These are phyloP conservation scores for Iphiclides podalirius DNA, from an alignment of 2,888 invertebrate genomes.

Conservation along the genomic window DNA sequence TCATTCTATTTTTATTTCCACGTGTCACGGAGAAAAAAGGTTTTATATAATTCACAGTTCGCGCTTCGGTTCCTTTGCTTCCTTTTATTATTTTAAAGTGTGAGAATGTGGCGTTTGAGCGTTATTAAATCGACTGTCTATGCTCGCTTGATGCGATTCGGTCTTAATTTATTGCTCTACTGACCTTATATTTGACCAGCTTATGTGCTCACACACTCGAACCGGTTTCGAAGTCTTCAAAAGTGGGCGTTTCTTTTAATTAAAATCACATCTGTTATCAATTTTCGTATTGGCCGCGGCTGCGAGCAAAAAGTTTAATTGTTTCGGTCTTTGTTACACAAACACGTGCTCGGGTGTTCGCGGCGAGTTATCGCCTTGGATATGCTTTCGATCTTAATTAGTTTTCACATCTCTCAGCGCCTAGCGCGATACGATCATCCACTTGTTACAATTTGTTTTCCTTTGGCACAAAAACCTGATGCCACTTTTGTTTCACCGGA, in stretches of 20 bases:
- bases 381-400: constrained; percentile 79
- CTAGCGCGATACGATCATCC: constrained; percentile 73
- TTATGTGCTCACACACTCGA: too few relatives aligned
- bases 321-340: constrained; percentile 77
- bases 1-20: constrained; percentile 51
- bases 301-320: constrained; percentile 69
- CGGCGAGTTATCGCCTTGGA: constrained; percentile 73
- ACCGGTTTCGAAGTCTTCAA: too few relatives aligned
- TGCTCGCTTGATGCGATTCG: too few relatives aligned
- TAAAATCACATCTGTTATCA: constrained; percentile 8
- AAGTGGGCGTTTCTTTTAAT: constrained; percentile 1
- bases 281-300: constrained; percentile 46
- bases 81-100: constrained; percentile 3
- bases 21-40: constrained; percentile 26
- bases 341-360: constrained; percentile 66
- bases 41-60: constrained; percentile 45
- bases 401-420: constrained; percentile 77
- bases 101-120: neutral
- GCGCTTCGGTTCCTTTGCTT: constrained; percentile 32
- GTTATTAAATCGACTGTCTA: neutral
- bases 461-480: constrained; percentile 66
- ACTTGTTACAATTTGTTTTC: constrained; percentile 78
- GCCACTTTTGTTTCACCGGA: constrained; percentile 65
- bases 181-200: too few relatives aligned
- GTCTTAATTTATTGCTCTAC: too few relatives aligned